Evolutionary conservation across 2,888 invertebrate species (phyloP), one percentile per base, ranked within the genome.

Genomic region (Rhingia campestris): DNA sequence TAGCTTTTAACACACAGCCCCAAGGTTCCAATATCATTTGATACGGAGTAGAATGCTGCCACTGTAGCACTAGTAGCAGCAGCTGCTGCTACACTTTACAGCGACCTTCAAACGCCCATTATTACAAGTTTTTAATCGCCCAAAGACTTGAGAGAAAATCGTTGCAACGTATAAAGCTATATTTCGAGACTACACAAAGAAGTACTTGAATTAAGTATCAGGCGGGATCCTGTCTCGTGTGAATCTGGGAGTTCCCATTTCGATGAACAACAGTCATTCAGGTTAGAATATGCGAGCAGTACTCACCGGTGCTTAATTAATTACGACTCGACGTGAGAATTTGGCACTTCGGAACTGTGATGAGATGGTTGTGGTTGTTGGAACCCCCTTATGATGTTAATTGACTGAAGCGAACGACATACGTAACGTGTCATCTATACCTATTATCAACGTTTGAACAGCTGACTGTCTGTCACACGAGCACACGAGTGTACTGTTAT

Each of bases 61-160:
- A 14, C 59, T 10, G 32, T 22, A 22, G 7, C 10, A 47, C 51
- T 56, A 63, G 37, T 47, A 49, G 10, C 43, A 45, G 35, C 54
- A n/a, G 53, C 63, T 41, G 43, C 59, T 45, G 81, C 33, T 63
- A 56, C 66, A 72, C 66, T 72, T 67, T 63, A 61, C 76, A 56
- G 41, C 76, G 76, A 81, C 81, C 81, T 81, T 81, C 81, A 81
- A 54, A 81, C 76, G 76, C 76, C 81, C 72, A 81, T 76, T 72
- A 76, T 72, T 76, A 81, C 59, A 66, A 43, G 49, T 61, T 43
- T 66, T 54, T 22, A 75, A 35, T 66, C 72, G 61, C 45, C 59
- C 54, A 9, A 64, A 81, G 63, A 64, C 69, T 58, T 51, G 43
- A 64, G 64, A 41, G 41, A 41, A 72, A 77, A 54, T 54, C 7